Percentiles rank a stretch among this genome's conserved stretches.
These are phyloP conservation scores for Troilus luridus DNA, from an alignment of 2,888 invertebrate species.

Conservation along the genomic window DNA sequence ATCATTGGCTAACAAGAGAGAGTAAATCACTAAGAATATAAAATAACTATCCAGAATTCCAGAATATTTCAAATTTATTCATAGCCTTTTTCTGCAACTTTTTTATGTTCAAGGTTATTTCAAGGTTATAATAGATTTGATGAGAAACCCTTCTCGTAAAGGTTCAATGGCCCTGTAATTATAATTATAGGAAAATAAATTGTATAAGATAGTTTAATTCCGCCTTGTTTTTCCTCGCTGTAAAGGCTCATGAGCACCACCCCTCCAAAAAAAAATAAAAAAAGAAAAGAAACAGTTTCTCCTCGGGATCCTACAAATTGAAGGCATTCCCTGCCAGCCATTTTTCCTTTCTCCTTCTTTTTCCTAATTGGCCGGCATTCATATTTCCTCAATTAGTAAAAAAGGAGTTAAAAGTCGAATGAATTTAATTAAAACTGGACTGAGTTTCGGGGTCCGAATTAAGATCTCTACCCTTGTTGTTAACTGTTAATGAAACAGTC, in stretches of 20 bases:
- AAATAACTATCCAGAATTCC: no score
- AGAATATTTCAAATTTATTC: no score
- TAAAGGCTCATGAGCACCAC: neutral
- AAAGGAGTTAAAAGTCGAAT: slow-evolving; percentile 48
- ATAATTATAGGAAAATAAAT: neutral
- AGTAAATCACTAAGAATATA: no score
- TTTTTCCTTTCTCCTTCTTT: slow-evolving; percentile 31
- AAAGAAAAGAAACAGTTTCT: neutral
- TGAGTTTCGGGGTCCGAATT: slow-evolving; percentile 29
- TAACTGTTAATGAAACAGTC: slow-evolving; percentile 30
- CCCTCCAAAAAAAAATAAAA: neutral
- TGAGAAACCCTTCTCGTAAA: no score
- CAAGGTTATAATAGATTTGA: no score
- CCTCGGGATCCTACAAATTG: slow-evolving; percentile 11
- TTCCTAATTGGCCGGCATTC: slow-evolving; percentile 49
- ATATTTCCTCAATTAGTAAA: slow-evolving; percentile 45
- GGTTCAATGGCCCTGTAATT: neutral
- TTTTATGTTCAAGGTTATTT: no score
- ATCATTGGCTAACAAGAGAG: no score
- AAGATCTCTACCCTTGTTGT: slow-evolving; percentile 34
- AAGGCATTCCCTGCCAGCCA: slow-evolving; percentile 7
- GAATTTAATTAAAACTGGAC: slow-evolving; percentile 42
- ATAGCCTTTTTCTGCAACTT: no score
- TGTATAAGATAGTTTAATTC: slow-evolving; percentile 3
- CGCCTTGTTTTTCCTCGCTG: neutral